phyloP scores from a whole-genome alignment of 1,140 invertebrate species.

The Akabosia matsudoensis region DNA sequence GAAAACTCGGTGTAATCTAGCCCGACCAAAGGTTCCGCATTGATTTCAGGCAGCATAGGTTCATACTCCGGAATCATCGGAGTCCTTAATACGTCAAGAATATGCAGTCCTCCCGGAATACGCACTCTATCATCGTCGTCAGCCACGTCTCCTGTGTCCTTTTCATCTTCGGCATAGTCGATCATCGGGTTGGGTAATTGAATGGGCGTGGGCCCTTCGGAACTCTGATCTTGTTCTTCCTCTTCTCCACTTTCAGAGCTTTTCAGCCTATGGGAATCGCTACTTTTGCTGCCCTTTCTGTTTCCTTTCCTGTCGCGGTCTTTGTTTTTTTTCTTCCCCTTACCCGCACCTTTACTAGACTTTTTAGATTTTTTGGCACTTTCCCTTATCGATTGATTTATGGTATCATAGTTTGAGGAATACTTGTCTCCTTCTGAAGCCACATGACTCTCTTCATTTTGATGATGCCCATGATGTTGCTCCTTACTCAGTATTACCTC shows the following conservation, averaged over 20 bases:
- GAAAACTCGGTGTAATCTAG: neutral
- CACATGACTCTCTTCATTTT: neutral
- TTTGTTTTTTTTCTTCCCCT: neutral
- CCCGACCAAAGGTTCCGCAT: neutral
- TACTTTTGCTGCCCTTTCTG: neutral
- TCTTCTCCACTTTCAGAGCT: neutral
- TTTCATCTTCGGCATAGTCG: neutral
- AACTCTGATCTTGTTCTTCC: neutral
- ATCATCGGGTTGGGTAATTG: neutral
- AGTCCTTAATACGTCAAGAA: constrained; percentile 4
- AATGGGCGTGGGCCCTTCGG: neutral
- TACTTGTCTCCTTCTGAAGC: neutral
- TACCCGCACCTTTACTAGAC: neutral
- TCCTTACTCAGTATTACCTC: constrained; percentile 16
- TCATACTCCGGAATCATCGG: constrained; percentile 18
- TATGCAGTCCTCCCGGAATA: neutral
- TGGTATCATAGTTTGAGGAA: neutral
- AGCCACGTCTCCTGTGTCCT: neutral
- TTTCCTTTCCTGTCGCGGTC: neutral
- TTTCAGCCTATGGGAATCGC: neutral
- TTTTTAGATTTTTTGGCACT: constrained; percentile 15
- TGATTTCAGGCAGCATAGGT: neutral
- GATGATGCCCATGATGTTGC: neutral
- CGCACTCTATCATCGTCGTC: neutral
- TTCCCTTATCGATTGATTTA: constrained; percentile 10